Conservation (phyloP, 1,140 invertebrate genomes). For the Campoletis sonorensis region DNA sequence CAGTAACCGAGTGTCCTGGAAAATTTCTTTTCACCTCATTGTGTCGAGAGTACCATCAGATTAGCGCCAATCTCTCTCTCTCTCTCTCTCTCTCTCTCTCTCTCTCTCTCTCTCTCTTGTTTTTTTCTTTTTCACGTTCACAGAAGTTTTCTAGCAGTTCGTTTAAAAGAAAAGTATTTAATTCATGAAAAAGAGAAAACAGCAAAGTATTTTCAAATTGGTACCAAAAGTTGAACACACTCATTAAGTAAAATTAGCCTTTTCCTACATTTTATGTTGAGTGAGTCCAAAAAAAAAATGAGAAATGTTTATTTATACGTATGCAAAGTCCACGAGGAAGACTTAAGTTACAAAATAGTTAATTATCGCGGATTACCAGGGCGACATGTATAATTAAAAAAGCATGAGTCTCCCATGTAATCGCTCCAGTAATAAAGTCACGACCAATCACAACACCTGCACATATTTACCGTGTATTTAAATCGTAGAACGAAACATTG, state of each 20-base stretch:
- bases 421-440: not conserved
- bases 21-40: constrained; percentile 27
- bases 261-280: not conserved
- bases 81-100: not conserved
- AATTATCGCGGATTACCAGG: not conserved
- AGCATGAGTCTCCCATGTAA: not conserved
- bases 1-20: constrained; percentile 22
- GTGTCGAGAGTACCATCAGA: not conserved
- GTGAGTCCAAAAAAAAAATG: too few relatives aligned
- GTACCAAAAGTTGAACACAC: not conserved
- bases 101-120: not conserved
- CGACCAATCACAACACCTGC: not conserved
- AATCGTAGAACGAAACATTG: too few relatives aligned
- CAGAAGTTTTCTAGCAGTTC: not conserved
- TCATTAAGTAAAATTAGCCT: too few relatives aligned
- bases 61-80: not conserved
- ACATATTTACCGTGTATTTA: too few relatives aligned
- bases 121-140: not conserved
- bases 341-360: not conserved
- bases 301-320: too few relatives aligned
- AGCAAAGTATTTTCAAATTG: not conserved
- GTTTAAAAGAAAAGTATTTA: not conserved
- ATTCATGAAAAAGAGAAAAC: not conserved
- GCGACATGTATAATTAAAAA: not conserved
- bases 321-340: not conserved